These are phyloP conservation scores for Euproctis similis DNA, from an alignment of 2,888 invertebrate species.

Conservation along the genomic window DNA sequence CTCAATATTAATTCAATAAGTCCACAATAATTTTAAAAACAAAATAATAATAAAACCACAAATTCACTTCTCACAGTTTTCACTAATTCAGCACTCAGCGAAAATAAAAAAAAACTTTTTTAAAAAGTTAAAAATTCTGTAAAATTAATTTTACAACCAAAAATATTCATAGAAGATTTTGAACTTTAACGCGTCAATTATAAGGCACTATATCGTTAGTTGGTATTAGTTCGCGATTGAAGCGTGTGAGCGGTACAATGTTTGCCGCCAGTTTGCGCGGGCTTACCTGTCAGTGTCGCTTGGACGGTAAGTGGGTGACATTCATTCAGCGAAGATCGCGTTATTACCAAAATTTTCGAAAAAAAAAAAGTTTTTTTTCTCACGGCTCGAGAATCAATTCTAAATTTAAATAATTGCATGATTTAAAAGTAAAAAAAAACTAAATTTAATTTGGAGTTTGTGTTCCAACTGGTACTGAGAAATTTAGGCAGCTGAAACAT, in stretches of 20 bases:
- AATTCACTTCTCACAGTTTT: conserved; percentile 21
- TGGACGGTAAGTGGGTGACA: conserved; percentile 44
- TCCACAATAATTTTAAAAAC: conserved; percentile 9
- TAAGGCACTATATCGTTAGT: conserved; percentile 20
- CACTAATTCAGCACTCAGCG: conserved; percentile 17
- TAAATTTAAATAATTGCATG: too few relatives aligned
- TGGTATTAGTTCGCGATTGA: conserved; percentile 19
- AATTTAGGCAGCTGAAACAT: too few relatives aligned
- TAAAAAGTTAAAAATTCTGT: too few relatives aligned
- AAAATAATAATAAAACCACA: conserved; percentile 22
- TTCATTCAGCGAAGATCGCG: too few relatives aligned
- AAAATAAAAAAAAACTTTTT: conserved; percentile 13
- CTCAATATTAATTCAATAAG: conserved; percentile 1
- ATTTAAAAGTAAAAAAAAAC: too few relatives aligned
- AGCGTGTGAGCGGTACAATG: conserved; percentile 55
- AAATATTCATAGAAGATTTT: conserved; percentile 7
- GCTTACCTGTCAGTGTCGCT: conserved; percentile 39
- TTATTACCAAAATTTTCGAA: too few relatives aligned
- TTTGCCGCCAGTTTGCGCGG: conserved; percentile 56
- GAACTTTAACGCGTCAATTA: conserved; percentile 7
- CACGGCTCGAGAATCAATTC: too few relatives aligned
- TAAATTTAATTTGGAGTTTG: too few relatives aligned
- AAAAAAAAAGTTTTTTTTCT: too few relatives aligned
- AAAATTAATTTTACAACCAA: too few relatives aligned
- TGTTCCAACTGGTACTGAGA: too few relatives aligned